Conservation (phyloP, 1,140 invertebrate genomes). For the Steinernema khuongi region DNA sequence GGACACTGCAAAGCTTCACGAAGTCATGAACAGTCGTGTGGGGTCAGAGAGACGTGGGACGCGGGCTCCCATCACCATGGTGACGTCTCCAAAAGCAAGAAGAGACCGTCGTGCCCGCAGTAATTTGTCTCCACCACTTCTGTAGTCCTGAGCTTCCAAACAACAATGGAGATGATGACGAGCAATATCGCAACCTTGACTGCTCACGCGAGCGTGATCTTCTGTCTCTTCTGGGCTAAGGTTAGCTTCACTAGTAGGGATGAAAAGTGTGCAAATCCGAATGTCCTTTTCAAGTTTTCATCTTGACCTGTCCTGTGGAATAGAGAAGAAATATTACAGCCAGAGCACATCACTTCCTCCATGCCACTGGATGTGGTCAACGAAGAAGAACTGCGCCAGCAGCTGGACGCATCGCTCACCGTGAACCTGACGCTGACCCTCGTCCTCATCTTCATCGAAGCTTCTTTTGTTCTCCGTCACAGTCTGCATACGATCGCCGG, state of each 20-base stretch:
- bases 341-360: slow-evolving; percentile 25
- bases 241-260: background rate
- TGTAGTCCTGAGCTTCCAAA: background rate
- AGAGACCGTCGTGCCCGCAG: too few relatives aligned
- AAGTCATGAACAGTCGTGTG: too few relatives aligned
- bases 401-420: slow-evolving; percentile 20
- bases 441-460: slow-evolving; percentile 32
- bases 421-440: slow-evolving; percentile 30
- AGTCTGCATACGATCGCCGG: slow-evolving; percentile 7
- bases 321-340: slow-evolving; percentile 22
- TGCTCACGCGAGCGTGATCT: background rate
- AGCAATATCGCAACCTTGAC: background rate
- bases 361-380: slow-evolving; percentile 11
- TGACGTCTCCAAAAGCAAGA: too few relatives aligned
- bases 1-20: too few relatives aligned
- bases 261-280: too few relatives aligned
- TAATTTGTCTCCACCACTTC: too few relatives aligned
- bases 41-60: too few relatives aligned
- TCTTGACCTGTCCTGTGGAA: background rate
- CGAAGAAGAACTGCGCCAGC: slow-evolving; percentile 21
- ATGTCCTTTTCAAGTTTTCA: too few relatives aligned
- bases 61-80: too few relatives aligned
- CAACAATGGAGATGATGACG: background rate
- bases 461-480: slow-evolving; percentile 26
- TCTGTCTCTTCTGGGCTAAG: slow-evolving; percentile 5